phyloP scores from a whole-genome alignment of 2,888 invertebrate species.

The Alsophila aescularia region DNA sequence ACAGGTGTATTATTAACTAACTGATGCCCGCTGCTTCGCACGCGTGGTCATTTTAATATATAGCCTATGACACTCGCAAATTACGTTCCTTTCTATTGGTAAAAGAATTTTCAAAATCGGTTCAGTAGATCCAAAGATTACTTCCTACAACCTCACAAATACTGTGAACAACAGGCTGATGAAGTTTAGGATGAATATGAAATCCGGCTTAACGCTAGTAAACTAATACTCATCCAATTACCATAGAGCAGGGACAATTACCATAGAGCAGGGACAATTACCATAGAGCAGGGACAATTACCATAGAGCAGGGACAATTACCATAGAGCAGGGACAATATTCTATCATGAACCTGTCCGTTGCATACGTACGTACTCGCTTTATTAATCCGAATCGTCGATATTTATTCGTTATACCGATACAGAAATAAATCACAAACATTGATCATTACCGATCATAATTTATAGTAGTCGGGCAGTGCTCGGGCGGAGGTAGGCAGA shows the following conservation, averaged over 20 bases:
- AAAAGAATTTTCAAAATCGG: too few relatives aligned
- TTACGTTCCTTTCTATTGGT: too few relatives aligned
- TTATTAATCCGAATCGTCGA: constrained; percentile 50
- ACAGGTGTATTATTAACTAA: too few relatives aligned
- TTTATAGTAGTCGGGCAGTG: constrained; percentile 71
- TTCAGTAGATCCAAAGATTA: too few relatives aligned
- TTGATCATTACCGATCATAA: constrained; percentile 78
- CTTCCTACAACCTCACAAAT: too few relatives aligned
- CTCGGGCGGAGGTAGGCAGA: constrained; percentile 35
- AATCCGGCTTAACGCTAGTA: too few relatives aligned
- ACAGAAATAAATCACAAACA: constrained; percentile 75
- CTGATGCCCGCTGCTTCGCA: too few relatives aligned
- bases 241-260: background rate
- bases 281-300: background rate
- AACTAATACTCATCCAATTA: constrained; percentile 1
- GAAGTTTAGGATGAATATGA: too few relatives aligned
- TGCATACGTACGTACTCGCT: constrained; percentile 4
- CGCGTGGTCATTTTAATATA: too few relatives aligned
- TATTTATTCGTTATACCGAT: constrained; percentile 58
- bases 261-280: background rate
- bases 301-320: background rate
- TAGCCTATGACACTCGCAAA: too few relatives aligned
- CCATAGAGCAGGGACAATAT: too few relatives aligned
- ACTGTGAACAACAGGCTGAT: too few relatives aligned
- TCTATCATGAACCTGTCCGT: constrained; percentile 34